Evolutionary conservation across 2,888 invertebrate species (phyloP), one percentile per base, ranked within the genome.

Genomic region (Ectemnius lituratus): DNA sequence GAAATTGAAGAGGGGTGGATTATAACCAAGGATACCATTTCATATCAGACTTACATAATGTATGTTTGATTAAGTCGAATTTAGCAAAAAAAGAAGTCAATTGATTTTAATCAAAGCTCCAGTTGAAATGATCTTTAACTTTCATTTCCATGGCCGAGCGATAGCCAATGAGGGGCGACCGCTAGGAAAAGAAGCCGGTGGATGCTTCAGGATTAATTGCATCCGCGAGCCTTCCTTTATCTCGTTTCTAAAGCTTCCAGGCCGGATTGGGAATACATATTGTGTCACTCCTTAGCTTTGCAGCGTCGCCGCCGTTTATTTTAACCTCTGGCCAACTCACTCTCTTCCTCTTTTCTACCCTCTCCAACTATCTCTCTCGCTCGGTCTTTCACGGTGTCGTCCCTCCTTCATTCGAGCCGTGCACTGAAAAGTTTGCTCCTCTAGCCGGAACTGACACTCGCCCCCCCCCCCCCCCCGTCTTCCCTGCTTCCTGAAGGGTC

Each of bases 211-310:
- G 86, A 87, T 86, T 87, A 87, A 87, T 87, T 81, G 85, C 83
- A 86, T 81, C 85, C 80, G 76, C 78, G 80, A 82, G 84, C 78
- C 79, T 84, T 84, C 80, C 80, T 84, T 84, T 84, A 83, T 85
- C 82, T 81, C 78, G 70, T 84, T 86, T 82, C 75, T 79, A 82
- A 84, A 86, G 86, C 85, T 84, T 84, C 83, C 80, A 16, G 79
- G 71, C 67, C 59, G 78, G 74, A 80, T 84, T 70, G 79, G 63
- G 75, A 77, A 82, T 82, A 37, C 37, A 37, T 37, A 83, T 82
- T 74, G 67, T 70, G 80, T 82, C 79, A 74, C 73, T 72, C 63
- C 70, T 75, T 70, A 68, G 45, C 60, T 60, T 1, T 59, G 37
- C 20, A 65, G 69, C 63, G 63, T 65, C 5, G 59, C 62, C 37